These are phyloP conservation scores for Phaethornis superciliosus DNA, from an alignment of 2,113 vertebrate genomes.

Conservation along the genomic window DNA sequence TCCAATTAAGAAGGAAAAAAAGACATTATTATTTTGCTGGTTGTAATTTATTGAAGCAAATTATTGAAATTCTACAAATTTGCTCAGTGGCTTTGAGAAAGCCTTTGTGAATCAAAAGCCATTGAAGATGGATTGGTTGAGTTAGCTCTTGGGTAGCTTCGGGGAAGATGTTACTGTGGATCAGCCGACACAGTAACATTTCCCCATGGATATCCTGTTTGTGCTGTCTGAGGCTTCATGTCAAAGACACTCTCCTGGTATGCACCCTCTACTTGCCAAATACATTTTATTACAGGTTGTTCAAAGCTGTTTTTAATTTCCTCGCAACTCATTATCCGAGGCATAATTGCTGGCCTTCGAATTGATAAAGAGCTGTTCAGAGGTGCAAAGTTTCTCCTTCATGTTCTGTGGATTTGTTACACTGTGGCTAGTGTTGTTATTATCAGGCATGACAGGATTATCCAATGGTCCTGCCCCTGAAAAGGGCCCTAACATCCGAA, in stretches of 20 bases:
- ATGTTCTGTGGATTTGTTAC: background rate
- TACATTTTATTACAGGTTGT: background rate
- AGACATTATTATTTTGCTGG: background rate
- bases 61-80: background rate
- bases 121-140: background rate
- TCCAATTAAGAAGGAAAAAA: background rate
- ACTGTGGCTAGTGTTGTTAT: background rate
- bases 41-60: background rate
- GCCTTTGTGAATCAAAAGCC: background rate
- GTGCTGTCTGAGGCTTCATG: background rate
- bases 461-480: background rate
- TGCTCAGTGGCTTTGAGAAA: background rate
- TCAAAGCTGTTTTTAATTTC: background rate
- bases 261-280: background rate
- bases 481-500: background rate
- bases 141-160: background rate
- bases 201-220: background rate
- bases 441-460: background rate
- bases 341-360: background rate
- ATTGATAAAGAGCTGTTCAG: background rate
- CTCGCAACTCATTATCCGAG: background rate
- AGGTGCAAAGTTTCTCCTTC: background rate
- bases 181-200: background rate
- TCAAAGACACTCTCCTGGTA: constrained; percentile 42
- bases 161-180: background rate